Evolutionary conservation across 1,140 invertebrate genomes (phyloP).

Genomic region (Sweltsa coloradensis): DNA sequence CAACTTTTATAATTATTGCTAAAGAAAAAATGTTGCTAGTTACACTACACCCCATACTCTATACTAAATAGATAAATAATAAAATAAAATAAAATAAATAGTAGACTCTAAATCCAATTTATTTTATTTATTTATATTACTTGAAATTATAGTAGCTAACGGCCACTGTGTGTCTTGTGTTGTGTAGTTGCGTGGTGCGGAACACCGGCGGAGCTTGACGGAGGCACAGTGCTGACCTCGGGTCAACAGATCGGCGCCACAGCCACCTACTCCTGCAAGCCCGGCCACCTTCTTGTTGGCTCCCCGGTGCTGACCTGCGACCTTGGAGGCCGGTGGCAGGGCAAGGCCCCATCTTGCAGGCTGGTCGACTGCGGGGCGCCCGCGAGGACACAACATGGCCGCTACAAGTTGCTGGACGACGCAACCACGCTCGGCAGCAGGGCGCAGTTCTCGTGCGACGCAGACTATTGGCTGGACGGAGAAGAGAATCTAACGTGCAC

Average conservation of each 20-base stretch:
- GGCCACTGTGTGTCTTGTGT: background rate
- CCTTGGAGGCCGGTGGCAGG: slow-evolving; percentile 69
- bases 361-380: slow-evolving; percentile 83
- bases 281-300: slow-evolving; percentile 75
- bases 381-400: slow-evolving; percentile 60
- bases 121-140: background rate
- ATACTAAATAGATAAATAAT: too few species aligned
- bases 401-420: slow-evolving; percentile 54
- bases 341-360: slow-evolving; percentile 62
- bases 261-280: slow-evolving; percentile 66
- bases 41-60: too few species aligned
- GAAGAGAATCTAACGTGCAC: slow-evolving; percentile 53
- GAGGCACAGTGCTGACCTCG: slow-evolving; percentile 51
- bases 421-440: slow-evolving; percentile 67
- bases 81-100: background rate
- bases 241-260: slow-evolving; percentile 63
- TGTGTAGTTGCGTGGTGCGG: slow-evolving; percentile 66
- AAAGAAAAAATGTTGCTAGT: too few species aligned
- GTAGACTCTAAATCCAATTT: too few species aligned
- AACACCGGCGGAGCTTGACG: slow-evolving; percentile 57
- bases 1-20: too few species aligned
- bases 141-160: background rate
- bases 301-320: slow-evolving; percentile 62
- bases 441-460: slow-evolving; percentile 63
- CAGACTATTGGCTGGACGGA: slow-evolving; percentile 71